Evolutionary conservation across 2,797 vertebrate genomes (phyloP), one percentile per base, ranked within the genome.

Genomic region (Danio albolineatus): DNA sequence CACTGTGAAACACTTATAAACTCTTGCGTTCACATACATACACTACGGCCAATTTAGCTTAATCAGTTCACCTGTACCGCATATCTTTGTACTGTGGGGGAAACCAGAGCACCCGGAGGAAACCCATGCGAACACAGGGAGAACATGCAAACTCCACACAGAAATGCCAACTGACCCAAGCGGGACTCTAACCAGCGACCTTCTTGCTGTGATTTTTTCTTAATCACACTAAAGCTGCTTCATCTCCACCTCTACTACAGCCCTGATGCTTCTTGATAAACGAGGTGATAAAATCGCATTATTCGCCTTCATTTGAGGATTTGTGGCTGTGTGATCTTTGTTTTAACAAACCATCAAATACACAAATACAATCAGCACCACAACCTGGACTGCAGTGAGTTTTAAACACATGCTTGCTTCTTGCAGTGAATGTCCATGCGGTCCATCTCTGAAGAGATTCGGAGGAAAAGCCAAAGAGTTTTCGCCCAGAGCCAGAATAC

Each of bases 351-450:
- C 36, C 43, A 46, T 8, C n/a, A 21, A 43, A 17, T 2, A n/a
- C 1, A 36, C 49, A 53, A 44, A 46, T n/a, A n/a, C n/a, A 41
- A 76, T 76, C 38, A 65, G 51, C 66, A n/a, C 12, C 2, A 16
- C 16, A 0, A 10, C 16, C 48, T 64, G 2, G 21, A 7, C 13
- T 54, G 39, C 43, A 39, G 36, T 16, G 43, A 10, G 38, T 57
- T 41, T 19, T 13, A 17, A 36, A 38, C 8, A n/a, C 21, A 13
- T 38, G 28, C 41, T 75, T 66, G 44, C 74, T 57, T 28, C 43
- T 65, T 46, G n/a, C 88, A 99, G 98, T 17, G 97, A 99, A 78
- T 99, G 97, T 87, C 97, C 97, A 0, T 98, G 97, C 84, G 98
- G 98, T 4, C 98, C 98, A 0, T 89, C 93, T 0, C 82, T 99